Evolutionary conservation across 2,888 invertebrate species (phyloP).

Genomic region (Cryptus armator): DNA sequence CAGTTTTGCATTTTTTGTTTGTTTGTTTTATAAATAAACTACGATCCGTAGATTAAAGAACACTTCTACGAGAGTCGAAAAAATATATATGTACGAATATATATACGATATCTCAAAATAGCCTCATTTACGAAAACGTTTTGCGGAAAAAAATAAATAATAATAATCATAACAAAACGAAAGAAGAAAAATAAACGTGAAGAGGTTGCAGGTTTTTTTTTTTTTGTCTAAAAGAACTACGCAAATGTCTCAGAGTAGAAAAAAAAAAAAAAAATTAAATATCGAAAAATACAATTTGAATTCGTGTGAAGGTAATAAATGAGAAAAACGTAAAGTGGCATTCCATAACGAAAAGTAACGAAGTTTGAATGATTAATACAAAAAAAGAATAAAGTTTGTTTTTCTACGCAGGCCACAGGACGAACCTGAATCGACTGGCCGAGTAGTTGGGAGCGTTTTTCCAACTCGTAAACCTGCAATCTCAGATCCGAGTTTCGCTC

Average conservation of each 20-base stretch:
- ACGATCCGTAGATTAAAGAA: neutral
- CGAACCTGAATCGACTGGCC: constrained; percentile 85
- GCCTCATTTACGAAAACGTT: constrained; percentile 12
- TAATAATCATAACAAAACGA: constrained; percentile 8
- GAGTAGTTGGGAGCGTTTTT: constrained; percentile 85
- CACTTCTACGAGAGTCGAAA: constrained; percentile 26
- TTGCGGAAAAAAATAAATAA: constrained; percentile 18
- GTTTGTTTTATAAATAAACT: neutral
- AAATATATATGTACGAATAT: neutral
- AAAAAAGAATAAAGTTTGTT: constrained; percentile 70
- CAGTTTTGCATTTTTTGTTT: neutral
- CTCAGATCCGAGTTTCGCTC: constrained; percentile 85
- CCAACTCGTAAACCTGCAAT: constrained; percentile 85
- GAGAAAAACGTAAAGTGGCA: constrained; percentile 71
- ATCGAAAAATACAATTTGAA: constrained; percentile 18
- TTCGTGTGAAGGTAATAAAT: constrained; percentile 37
- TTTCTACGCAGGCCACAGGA: constrained; percentile 83
- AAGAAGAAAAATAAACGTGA: constrained; percentile 35
- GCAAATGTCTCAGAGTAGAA: constrained; percentile 25
- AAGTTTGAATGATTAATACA: neutral
- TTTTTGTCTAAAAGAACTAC: constrained; percentile 47
- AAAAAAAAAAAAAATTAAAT: constrained; percentile 31
- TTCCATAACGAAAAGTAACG: constrained; percentile 77
- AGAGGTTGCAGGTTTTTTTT: constrained; percentile 68
- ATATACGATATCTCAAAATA: constrained; percentile 21